Evolutionary conservation across 2,797 vertebrate species (phyloP), one percentile per base, ranked within the genome.

Genomic region (Scolopax rusticola): DNA sequence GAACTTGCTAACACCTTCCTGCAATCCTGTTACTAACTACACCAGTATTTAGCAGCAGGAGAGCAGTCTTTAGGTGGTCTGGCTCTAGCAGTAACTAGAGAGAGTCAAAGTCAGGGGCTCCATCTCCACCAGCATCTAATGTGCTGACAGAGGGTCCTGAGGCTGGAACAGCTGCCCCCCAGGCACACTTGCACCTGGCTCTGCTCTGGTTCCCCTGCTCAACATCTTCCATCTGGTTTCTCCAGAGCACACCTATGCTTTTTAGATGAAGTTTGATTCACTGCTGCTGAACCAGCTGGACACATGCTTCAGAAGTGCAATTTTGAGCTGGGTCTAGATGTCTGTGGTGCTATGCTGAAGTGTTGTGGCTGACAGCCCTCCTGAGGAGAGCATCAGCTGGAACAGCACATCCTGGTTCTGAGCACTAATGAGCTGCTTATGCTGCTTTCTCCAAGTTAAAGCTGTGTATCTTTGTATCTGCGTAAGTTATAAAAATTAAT

Each of bases 101-200:
- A 1, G 15, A 50, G 33, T 4, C 9, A 27, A 15, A 33, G 27
- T 12, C 4, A 19, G 27, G 27, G 30, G 27, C 27, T 76, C 54
- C 17, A 16, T 8, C 48, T 75, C 41, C 28, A 13, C 27, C 25
- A 40, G 28, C 25, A 8, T 24, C 4, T 24, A 6, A 24, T 40
- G 12, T 59, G 30, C 41, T 81, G 16, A 1, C 6, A 21, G 12
- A 27, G 24, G n/a, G 15, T 10, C 33, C 23, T 53, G 56, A 30
- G 24, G 45, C 3, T 2, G 15, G 24, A 67, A 17, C 10, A 59
- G 51, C 41, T n/a, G 12, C 32, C 18, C 10, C 6, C 3, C 14
- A 12, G 8, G 8, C 7, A 12, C 15, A 8, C 8, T 14, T 3
- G 1, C 2, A 45, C 8, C 32, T 8, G 20, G 8, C 17, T 53